These are phyloP conservation scores for Zosterops japonicus DNA, from an alignment of 2,113 vertebrate genomes.

Conservation along the genomic window DNA sequence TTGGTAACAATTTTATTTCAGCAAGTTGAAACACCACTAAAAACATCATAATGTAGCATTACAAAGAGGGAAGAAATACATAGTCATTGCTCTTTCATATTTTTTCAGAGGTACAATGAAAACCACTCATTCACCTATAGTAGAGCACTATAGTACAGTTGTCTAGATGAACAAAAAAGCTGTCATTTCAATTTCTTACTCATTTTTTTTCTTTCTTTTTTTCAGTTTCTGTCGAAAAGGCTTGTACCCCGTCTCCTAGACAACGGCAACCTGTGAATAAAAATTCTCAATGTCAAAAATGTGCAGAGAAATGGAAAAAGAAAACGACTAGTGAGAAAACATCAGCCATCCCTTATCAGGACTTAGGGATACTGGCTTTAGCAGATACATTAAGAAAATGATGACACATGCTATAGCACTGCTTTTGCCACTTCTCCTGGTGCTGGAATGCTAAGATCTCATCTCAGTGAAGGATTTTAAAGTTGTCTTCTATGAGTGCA, in stretches of 20 bases:
- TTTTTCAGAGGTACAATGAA: not conserved
- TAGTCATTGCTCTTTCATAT: not conserved
- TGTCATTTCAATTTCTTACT: conserved; percentile 19
- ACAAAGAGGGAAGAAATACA: not conserved
- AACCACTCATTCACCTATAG: not conserved
- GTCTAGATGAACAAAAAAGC: not conserved
- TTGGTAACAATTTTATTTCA: not conserved
- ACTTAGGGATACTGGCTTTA: not conserved
- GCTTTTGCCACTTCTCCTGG: not conserved
- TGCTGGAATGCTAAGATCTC: not conserved
- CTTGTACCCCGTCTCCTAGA: not conserved
- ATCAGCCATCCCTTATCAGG: not conserved
- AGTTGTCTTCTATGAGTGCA: not conserved
- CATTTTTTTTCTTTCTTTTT: not conserved
- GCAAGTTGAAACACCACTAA: not conserved
- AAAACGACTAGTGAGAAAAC: not conserved
- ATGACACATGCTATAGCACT: not conserved
- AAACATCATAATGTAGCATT: not conserved
- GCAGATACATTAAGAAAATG: not conserved
- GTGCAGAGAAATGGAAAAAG: not conserved
- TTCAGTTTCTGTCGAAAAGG: not conserved
- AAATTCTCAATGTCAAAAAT: not conserved
- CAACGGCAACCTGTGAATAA: not conserved
- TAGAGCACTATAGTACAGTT: not conserved
- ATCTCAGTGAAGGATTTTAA: not conserved